Conservation (phyloP, 2,113 vertebrate species). For the Phalacrocorax carbo region DNA sequence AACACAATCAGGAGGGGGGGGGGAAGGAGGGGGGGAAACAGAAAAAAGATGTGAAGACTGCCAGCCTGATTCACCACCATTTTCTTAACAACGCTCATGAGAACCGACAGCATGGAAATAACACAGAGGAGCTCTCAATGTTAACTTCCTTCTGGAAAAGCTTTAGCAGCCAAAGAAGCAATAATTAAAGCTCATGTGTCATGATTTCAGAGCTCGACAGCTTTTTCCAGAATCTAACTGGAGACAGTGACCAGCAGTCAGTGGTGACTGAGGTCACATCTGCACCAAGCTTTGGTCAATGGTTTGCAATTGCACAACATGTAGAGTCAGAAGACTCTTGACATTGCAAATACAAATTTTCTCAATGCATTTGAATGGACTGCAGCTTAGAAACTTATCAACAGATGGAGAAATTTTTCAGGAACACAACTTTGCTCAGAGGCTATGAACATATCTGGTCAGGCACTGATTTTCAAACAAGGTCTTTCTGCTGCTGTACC, state of each 20-base stretch:
- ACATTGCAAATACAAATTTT: neutral
- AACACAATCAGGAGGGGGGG: neutral
- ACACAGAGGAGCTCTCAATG: fast-evolving
- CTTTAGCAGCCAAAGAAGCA: neutral
- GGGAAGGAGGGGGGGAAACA: too few species aligned
- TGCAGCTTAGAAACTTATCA: neutral
- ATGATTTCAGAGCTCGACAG: neutral
- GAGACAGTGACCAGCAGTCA: neutral
- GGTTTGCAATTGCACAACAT: neutral
- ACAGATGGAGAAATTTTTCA: neutral
- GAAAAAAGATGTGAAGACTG: neutral
- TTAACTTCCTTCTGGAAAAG: neutral
- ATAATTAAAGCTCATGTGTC: neutral
- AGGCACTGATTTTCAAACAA: neutral
- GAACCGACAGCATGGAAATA: neutral
- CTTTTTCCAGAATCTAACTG: neutral
- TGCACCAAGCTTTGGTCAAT: neutral
- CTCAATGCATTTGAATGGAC: neutral
- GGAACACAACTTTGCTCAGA: neutral
- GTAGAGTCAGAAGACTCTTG: neutral
- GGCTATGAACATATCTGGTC: fast-evolving
- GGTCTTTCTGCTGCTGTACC: neutral
- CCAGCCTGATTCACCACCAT: neutral
- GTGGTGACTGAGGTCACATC: neutral
- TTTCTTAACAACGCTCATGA: neutral